Evolutionary conservation across 2,113 vertebrate genomes (phyloP).

Genomic region (Aspiorhynchus laticeps): DNA sequence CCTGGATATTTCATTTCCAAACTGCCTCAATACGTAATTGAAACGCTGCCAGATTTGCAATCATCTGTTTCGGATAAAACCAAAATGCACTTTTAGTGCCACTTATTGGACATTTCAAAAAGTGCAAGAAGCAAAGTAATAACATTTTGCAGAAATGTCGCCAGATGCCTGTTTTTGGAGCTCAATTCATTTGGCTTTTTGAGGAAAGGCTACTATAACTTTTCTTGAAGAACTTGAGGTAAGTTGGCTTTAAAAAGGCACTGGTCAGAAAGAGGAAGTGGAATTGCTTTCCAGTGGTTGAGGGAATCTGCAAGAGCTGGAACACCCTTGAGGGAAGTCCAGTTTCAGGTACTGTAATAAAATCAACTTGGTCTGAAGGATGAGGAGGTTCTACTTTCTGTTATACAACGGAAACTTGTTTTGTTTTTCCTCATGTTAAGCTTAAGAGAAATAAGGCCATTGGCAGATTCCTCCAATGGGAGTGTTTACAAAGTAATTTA

Average conservation of each 20-base stretch:
- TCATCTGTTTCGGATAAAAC: too few relatives aligned
- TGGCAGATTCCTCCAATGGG: background rate
- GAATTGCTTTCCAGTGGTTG: slow-evolving; percentile 5
- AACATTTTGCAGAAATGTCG: background rate
- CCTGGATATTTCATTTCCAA: background rate
- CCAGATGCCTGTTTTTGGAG: background rate
- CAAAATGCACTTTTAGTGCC: too few relatives aligned
- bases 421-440: background rate
- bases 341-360: background rate
- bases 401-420: background rate
- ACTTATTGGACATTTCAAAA: background rate
- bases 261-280: slow-evolving; percentile 26
- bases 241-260: background rate
- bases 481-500: slow-evolving; percentile 22
- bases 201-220: background rate
- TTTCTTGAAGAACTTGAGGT: background rate
- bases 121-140: background rate
- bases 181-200: background rate
- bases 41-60: background rate
- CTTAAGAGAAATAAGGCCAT: slow-evolving; percentile 10
- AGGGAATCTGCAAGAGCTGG: background rate
- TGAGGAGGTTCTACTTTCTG: background rate
- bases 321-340: slow-evolving; percentile 27
- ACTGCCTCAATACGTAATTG: too few relatives aligned
- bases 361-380: background rate